phyloP scores from a whole-genome alignment of 1,140 invertebrate genomes.

The Sycobia sp. region DNA sequence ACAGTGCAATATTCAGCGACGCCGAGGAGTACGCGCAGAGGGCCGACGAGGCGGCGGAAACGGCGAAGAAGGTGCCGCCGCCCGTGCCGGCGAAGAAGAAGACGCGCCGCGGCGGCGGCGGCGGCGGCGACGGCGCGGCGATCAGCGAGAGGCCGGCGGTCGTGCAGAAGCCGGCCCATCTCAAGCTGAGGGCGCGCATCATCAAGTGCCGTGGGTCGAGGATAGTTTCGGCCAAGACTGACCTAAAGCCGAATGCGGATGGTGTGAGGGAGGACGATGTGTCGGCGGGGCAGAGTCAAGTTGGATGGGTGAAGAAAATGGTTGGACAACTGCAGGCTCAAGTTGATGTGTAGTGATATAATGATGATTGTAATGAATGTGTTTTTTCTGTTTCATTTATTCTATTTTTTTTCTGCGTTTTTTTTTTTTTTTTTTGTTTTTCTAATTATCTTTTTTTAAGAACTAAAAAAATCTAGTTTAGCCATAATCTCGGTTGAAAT shows the following conservation, averaged over 20 bases:
- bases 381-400: too few relatives aligned
- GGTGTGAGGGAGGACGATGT: constrained; percentile 47
- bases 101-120: constrained; percentile 2
- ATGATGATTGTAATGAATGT: too few relatives aligned
- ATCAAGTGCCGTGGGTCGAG: constrained; percentile 23
- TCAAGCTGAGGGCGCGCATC: constrained; percentile 38
- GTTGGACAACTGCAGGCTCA: constrained; percentile 56
- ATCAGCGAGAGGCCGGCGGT: constrained; percentile 49
- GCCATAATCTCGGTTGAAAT: not conserved
- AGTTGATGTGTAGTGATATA: constrained; percentile 46
- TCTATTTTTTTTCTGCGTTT: too few relatives aligned
- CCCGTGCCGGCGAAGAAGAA: constrained; percentile 53
- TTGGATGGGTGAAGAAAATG: constrained; percentile 59
- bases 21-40: constrained; percentile 61
- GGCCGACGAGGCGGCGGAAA: constrained; percentile 13
- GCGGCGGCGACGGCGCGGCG: constrained; percentile 2
- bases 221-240: not conserved
- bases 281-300: constrained; percentile 57
- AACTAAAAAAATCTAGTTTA: not conserved
- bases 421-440: not conserved
- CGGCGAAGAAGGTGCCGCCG: constrained; percentile 44
- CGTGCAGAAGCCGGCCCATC: constrained; percentile 49
- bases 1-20: constrained; percentile 85
- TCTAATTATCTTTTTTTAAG: not conserved
- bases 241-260: not conserved